Base-by-base conservation (phyloP, 2,888 invertebrate genomes). In the Synergus japonicus region DNA sequence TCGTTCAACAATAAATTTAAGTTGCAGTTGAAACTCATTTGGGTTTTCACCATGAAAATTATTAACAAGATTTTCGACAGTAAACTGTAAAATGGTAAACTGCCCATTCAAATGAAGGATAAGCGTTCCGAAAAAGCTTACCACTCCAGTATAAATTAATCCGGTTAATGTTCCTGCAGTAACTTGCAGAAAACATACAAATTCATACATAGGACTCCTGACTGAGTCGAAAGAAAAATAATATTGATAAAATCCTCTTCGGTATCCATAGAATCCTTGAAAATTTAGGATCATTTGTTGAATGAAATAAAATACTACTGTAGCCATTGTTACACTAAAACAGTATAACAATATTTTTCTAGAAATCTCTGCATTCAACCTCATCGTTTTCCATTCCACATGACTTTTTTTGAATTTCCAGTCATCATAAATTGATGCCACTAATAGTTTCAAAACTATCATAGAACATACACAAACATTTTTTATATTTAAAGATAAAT, bases 21-120 rank as follows among this genome's bases (percentile, higher is more conserved):
- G 46, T 46, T 67, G 44, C 0, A 13, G 13, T 13, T 46, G 18
- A 18, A 82, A 86, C 7, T 12, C 77, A 2, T 8, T 10, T 0
- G 79, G 58, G 64, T 79, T 37, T 1, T 78, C n/a, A 0, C 76
- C n/a, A 8, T 58, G 46, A 4, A 54, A 46, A 3, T 18, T 3
- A 4, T 82, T 54, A 1, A 60, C 64, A 8, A 85, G 10, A 44
- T 82, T 77, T 41, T 80, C 60, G 4, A 67, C 46, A 18, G 46
- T 46, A 18, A 8, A 18, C 2, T 67, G 43, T 67, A 88, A 77
- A 37, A 83, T 81, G 0, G 29, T 58, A 3, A 82, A 44, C 29
- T 83, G 84, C 9, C 82, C 78, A 29, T 80, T 79, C 0, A 83
- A 49, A 76, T 84, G 84, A 18, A 81, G 46, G 9, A 84, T 76